Evolutionary conservation across 2,113 vertebrate genomes (phyloP).

Genomic region (Eleginops maclovinus): DNA sequence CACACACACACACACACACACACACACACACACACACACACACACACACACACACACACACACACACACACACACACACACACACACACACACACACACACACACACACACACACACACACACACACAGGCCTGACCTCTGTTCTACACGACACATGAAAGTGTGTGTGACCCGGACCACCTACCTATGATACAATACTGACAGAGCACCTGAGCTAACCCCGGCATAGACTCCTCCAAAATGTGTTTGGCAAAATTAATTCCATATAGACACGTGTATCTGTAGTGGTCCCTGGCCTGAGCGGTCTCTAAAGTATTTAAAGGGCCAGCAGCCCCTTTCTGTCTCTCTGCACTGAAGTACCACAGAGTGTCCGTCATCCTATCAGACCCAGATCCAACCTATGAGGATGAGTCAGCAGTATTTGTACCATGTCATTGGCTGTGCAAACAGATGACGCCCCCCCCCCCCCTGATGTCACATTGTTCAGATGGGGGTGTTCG

Average conservation of each 20-base stretch:
- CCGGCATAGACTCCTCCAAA: neutral
- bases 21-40: too few relatives aligned
- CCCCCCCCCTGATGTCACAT: neutral
- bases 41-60: neutral
- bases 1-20: neutral
- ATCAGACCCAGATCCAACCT: neutral
- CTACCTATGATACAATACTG: neutral
- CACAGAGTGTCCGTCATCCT: neutral
- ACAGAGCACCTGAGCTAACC: neutral
- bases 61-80: too few relatives aligned
- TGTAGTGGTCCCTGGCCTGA: neutral
- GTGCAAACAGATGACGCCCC: neutral
- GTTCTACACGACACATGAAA: neutral
- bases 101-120: neutral
- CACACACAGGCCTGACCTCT: neutral
- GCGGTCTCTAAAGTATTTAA: neutral
- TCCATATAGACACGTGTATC: too few relatives aligned
- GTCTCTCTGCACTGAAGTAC: neutral
- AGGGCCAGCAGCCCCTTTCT: neutral
- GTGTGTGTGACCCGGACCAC: neutral
- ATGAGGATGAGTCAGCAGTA: neutral
- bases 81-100: too few relatives aligned
- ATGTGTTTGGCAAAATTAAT: slow-evolving; percentile 1
- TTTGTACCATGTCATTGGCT: neutral
- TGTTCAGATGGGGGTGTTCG: slow-evolving; percentile 81